Evolutionary conservation across 2,888 invertebrate genomes (phyloP).

Genomic region (Cantharis rufa): DNA sequence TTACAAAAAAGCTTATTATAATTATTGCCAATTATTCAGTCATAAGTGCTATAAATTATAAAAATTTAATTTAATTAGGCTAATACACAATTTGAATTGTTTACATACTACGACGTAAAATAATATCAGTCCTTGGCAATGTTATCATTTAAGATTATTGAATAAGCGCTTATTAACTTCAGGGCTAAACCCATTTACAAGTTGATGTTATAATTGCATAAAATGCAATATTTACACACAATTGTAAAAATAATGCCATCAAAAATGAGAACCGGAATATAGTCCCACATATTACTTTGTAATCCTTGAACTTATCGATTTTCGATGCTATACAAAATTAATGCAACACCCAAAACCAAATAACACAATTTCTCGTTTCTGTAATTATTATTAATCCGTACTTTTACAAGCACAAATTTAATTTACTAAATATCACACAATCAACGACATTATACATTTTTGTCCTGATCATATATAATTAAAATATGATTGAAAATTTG

Average conservation of each 20-base stretch:
- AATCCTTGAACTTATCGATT: conserved; percentile 16
- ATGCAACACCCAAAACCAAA: not conserved
- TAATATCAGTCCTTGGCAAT: conserved; percentile 23
- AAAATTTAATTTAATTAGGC: not conserved
- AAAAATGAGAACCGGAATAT: not conserved
- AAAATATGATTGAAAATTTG: not conserved
- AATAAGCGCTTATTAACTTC: conserved; percentile 36
- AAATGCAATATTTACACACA: conserved; percentile 31
- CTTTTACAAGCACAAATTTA: not conserved
- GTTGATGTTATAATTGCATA: conserved; percentile 58
- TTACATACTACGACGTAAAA: not conserved
- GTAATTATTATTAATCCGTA: not conserved
- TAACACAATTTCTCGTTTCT: not conserved
- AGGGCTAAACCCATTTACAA: conserved; percentile 64
- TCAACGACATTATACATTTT: not conserved
- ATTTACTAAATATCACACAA: not conserved
- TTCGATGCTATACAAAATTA: not conserved
- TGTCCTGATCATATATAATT: not conserved
- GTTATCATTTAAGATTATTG: conserved; percentile 34
- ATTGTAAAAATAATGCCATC: not conserved
- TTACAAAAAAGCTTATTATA: not conserved
- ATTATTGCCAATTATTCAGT: not conserved
- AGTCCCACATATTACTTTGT: not conserved
- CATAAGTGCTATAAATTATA: not conserved
- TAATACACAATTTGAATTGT: not conserved